Conservation (phyloP, 2,113 vertebrate genomes). For the Marmota flaviventris region DNA sequence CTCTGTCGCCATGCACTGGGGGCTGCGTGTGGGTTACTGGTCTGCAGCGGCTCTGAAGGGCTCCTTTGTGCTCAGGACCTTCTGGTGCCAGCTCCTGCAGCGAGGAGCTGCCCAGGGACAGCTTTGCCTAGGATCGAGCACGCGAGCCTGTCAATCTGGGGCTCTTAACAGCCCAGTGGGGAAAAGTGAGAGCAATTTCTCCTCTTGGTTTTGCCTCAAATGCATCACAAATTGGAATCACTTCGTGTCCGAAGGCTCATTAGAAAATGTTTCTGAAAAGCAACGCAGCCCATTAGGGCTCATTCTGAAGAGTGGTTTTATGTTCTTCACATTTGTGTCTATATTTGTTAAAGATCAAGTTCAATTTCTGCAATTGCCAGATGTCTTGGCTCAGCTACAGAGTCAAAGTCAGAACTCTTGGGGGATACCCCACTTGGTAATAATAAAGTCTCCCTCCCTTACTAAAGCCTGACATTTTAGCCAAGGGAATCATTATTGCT, state of each 20-base stretch:
- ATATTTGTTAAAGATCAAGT: slow-evolving; percentile 83
- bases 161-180: slow-evolving; percentile 46
- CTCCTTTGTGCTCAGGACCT: not conserved
- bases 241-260: slow-evolving; percentile 78
- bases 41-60: not conserved
- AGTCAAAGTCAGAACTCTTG: slow-evolving; percentile 68
- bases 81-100: not conserved
- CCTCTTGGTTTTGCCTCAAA: slow-evolving; percentile 73
- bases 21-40: not conserved
- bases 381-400: slow-evolving; percentile 78
- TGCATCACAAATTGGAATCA: slow-evolving; percentile 80
- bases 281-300: slow-evolving; percentile 74
- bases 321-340: slow-evolving; percentile 79
- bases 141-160: slow-evolving; percentile 45
- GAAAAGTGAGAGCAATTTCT: slow-evolving; percentile 76
- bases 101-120: not conserved
- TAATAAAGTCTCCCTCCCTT: slow-evolving; percentile 49
- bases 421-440: slow-evolving; percentile 64
- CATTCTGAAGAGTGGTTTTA: slow-evolving; percentile 80
- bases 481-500: slow-evolving; percentile 61
- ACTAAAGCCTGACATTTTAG: slow-evolving; percentile 34
- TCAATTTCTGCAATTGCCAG: slow-evolving; percentile 79
- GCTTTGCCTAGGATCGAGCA: not conserved
- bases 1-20: not conserved
- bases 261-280: slow-evolving; percentile 81